Base-by-base conservation (phyloP, 2,888 invertebrate species). In the Eristalis pertinax region DNA sequence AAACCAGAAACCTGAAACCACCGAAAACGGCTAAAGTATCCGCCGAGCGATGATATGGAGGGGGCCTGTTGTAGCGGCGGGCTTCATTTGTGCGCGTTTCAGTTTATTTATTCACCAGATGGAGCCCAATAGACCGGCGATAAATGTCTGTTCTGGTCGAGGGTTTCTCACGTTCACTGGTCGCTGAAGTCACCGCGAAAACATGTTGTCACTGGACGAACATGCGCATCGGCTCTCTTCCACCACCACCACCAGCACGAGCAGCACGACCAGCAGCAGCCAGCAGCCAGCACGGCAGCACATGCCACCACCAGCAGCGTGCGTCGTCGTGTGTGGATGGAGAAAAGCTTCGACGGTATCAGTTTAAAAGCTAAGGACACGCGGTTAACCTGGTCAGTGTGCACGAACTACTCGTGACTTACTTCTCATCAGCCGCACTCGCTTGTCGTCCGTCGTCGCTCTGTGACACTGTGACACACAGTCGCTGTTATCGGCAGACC, bases 331-430 rank as follows among this genome's bases (percentile, higher is more conserved):
- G 35, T 35, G 13, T 13, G 38, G 3, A 38, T 13, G 19, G 50
- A 73, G 24, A 79, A 87, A 89, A 89, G 89, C 89, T 89, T 76
- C 22, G 73, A 41, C 85, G 88, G 88, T 89, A 89, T 89, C 88
- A 90, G 90, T 90, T 92, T 92, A 91, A 92, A 92, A 92, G 92
- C 92, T 92, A 92, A 92, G 92, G 92, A 92, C 91, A 90, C 90
- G 89, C 88, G 90, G 88, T 89, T 86, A 87, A 88, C 87, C 89
- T 90, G 89, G 89, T 91, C 90, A 92, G 92, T 92, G 76, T 87
- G 79, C 64, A 58, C 84, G 60, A 87, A 76, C 32, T 68, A 84
- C 72, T 87, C 32, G 32, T 87, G 79, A 73, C 65, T 50, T 68
- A 79, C 75, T 83, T 79, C 83, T 72, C 73, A 76, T 58, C 82